Percentiles rank a stretch among this genome's conserved stretches.
Conservation (phyloP, 2,888 invertebrate species). For the Pammene aurita region DNA sequence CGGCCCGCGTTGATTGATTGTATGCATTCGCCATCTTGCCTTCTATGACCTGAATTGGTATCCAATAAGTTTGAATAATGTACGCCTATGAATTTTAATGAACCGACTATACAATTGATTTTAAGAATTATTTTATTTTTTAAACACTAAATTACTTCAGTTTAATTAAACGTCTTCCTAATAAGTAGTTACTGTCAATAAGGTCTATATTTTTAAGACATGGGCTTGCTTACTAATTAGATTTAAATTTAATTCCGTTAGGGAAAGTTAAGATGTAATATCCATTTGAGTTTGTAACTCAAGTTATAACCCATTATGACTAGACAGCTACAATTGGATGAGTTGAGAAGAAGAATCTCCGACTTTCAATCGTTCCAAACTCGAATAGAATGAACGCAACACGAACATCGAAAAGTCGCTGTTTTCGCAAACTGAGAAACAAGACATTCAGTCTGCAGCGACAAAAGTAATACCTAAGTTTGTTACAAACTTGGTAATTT, state of each 20-base stretch:
- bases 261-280: neutral
- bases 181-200: too few species aligned
- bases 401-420: conserved; percentile 18
- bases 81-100: conserved; percentile 11
- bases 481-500: conserved; percentile 41
- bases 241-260: too few species aligned
- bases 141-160: neutral
- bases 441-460: conserved; percentile 38
- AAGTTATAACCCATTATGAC: neutral
- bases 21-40: conserved; percentile 43
- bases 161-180: neutral
- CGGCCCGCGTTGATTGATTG: conserved; percentile 43
- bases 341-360: conserved; percentile 13
- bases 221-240: too few species aligned
- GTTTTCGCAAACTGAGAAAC: conserved; percentile 37
- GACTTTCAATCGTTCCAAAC: conserved; percentile 31
- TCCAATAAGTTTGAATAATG: conserved; percentile 14
- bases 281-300: neutral
- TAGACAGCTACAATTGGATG: neutral
- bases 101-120: neutral
- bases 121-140: neutral
- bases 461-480: conserved; percentile 40
- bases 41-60: conserved; percentile 22
- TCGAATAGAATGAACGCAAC: conserved; percentile 15
- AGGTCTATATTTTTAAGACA: too few species aligned